Evolutionary conservation across 2,797 vertebrate species (phyloP), one percentile per base, ranked within the genome.

Genomic region (Numenius phaeopus): DNA sequence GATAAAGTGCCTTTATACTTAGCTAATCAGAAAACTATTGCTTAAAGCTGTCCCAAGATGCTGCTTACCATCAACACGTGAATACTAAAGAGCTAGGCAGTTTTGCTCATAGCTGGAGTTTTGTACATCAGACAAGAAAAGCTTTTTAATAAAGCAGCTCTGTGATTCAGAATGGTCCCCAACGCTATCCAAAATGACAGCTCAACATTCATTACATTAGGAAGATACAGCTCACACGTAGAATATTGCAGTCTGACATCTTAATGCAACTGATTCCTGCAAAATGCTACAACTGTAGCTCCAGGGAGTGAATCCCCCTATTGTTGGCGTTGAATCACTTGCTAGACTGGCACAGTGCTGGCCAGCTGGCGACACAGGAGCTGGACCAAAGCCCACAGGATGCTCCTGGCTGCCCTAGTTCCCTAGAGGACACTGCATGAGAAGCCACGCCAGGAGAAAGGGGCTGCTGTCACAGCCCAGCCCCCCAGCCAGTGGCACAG

Each of bases 301-400:
- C 46, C n/a, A 69, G 65, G 49, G 46, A 29, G 46, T 57, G 42
- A 96, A 96, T 86, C 83, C 29, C 52, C n/a, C 62, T 57, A 30
- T 81, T 90, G 65, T 34, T 90, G 76, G 57, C 71, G 39, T 23
- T 0, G 0, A 67, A 26, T 14, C 0, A 0, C 49, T 90, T 66
- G 54, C 69, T 69, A 30, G 69, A 81, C 70, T 72, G 54, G 61
- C 72, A 75, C 37, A 21, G 76, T 1, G 11, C 61, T 61, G 83
- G 57, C 93, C 93, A 88, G 77, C 83, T 96, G 95, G 83, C 0
- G 0, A 15, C 44, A 55, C 8, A 9, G 78, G 49, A 62, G 49
- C 78, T 92, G 93, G 94, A 85, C 42, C 30, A 87, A 23, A 52
- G 91, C 87, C 84, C 71, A 92, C 59, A 87, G 91, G 85, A 87